These are phyloP conservation scores for Ochropacha duplaris DNA, from an alignment of 2,888 invertebrate species.

Conservation along the genomic window DNA sequence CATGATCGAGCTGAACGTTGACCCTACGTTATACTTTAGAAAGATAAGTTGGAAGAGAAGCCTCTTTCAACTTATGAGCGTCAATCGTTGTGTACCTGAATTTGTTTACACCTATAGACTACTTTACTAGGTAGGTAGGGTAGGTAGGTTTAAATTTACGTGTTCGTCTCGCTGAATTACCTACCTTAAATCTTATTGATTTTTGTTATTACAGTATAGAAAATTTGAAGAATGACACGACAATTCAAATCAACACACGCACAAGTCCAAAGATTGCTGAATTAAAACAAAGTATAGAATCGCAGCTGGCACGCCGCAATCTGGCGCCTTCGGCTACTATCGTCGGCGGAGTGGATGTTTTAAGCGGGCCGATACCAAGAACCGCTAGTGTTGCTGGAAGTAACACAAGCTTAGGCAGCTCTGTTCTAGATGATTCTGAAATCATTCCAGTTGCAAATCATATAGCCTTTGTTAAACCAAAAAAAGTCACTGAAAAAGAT, in stretches of 20 bases:
- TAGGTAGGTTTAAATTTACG: too few species aligned
- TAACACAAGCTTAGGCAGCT: constrained; percentile 76
- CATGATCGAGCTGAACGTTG: too few species aligned
- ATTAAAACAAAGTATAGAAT: constrained; percentile 81
- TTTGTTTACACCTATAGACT: too few species aligned
- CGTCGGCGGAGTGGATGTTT: constrained; percentile 64
- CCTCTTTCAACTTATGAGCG: too few species aligned
- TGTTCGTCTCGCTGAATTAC: too few species aligned
- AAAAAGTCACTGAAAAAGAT: constrained; percentile 52
- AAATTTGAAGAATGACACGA: constrained; percentile 58
- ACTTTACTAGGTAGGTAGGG: too few species aligned
- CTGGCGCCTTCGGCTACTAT: constrained; percentile 56
- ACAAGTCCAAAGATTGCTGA: constrained; percentile 82
- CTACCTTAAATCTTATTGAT: not conserved
- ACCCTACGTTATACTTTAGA: too few species aligned
- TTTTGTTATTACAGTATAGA: constrained; percentile 62
- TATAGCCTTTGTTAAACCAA: constrained; percentile 55
- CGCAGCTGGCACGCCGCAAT: constrained; percentile 73
- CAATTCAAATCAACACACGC: constrained; percentile 69
- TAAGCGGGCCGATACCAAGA: constrained; percentile 41
- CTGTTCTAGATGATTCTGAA: constrained; percentile 71
- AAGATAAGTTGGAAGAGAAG: too few species aligned
- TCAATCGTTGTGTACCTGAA: too few species aligned
- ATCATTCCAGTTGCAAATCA: constrained; percentile 44
- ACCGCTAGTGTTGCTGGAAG: constrained; percentile 67